Evolutionary conservation across 2,797 vertebrate species (phyloP).

Genomic region (Tinamus major): DNA sequence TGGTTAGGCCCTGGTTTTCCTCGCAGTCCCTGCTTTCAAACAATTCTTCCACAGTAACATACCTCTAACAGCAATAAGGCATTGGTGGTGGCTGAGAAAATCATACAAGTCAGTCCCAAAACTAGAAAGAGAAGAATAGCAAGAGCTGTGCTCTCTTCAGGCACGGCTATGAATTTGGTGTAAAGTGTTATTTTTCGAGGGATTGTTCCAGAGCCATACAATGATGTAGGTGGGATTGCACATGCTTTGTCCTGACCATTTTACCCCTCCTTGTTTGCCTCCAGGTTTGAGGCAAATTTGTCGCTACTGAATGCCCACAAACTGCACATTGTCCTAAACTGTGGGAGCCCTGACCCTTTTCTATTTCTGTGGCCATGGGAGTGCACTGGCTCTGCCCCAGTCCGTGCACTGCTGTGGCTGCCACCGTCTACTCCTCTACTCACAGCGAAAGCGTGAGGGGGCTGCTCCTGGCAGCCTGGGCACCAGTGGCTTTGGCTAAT

Average conservation of each 20-base stretch:
- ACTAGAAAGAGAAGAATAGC: background rate
- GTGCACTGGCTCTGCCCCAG: background rate
- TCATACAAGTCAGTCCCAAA: background rate
- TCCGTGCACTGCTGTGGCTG: too few species aligned
- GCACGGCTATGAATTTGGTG: background rate
- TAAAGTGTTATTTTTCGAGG: background rate
- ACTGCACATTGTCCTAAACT: background rate
- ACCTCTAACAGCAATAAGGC: background rate
- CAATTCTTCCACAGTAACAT: background rate
- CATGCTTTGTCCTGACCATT: background rate
- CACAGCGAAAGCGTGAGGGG: accelerated
- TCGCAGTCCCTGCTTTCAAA: too few species aligned
- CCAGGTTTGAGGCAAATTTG: background rate
- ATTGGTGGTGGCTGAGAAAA: background rate
- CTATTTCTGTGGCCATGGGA: background rate
- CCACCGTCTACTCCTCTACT: background rate
- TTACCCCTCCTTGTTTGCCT: accelerated
- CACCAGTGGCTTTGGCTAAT: background rate
- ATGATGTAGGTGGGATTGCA: background rate
- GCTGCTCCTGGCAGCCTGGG: background rate
- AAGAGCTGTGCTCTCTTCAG: background rate
- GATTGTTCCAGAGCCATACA: background rate
- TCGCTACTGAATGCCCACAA: background rate
- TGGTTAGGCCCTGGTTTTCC: too few species aligned
- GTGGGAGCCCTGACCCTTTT: too few species aligned